Evolutionary conservation across 2,888 invertebrate genomes (phyloP).

Genomic region (Drosophila robusta): DNA sequence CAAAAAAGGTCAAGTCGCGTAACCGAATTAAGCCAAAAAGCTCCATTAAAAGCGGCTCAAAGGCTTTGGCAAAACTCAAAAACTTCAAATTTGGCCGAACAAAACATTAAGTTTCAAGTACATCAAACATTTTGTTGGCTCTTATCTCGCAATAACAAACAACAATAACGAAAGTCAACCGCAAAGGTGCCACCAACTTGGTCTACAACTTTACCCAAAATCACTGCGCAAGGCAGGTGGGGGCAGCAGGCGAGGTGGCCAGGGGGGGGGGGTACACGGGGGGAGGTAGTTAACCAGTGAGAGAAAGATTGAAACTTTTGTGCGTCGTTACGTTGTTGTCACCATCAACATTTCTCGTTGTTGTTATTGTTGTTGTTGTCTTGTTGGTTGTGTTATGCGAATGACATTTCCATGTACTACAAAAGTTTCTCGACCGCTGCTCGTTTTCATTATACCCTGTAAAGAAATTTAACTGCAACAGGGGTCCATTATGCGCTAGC

Average conservation of each 20-base stretch:
- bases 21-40: slow-evolving; percentile 61
- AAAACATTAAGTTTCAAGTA: slow-evolving; percentile 72
- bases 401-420: slow-evolving; percentile 80
- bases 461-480: not conserved
- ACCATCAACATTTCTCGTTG: slow-evolving; percentile 38
- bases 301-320: slow-evolving; percentile 67
- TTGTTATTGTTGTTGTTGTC: slow-evolving; percentile 38
- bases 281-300: slow-evolving; percentile 1
- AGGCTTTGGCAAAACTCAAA: slow-evolving; percentile 37
- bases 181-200: slow-evolving; percentile 77
- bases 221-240: slow-evolving; percentile 16
- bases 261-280: not conserved
- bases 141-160: slow-evolving; percentile 59
- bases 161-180: slow-evolving; percentile 44
- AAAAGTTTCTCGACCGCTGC: slow-evolving; percentile 76
- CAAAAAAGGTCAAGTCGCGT: slow-evolving; percentile 54
- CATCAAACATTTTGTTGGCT: slow-evolving; percentile 79
- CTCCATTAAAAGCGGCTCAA: slow-evolving; percentile 41
- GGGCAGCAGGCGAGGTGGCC: slow-evolving; percentile 1
- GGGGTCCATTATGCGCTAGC: not conserved
- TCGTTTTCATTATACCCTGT: slow-evolving; percentile 54
- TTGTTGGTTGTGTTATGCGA: slow-evolving; percentile 70
- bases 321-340: slow-evolving; percentile 70
- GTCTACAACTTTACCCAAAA: slow-evolving; percentile 44
- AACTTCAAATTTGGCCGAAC: slow-evolving; percentile 57